These are phyloP conservation scores for Heliconius cydno DNA, from an alignment of 2,888 invertebrate species.

Conservation along the genomic window DNA sequence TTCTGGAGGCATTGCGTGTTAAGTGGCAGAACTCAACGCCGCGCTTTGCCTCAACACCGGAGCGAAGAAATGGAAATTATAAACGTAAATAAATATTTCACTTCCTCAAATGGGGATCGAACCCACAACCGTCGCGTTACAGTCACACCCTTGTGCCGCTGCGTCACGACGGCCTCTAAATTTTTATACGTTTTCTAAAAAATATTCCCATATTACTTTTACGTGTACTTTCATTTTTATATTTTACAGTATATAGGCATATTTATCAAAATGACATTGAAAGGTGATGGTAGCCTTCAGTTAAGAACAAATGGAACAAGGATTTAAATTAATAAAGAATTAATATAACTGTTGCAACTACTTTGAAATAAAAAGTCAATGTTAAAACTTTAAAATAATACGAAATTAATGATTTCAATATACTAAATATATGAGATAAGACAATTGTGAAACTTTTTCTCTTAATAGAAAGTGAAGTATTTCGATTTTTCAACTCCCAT, in stretches of 20 bases:
- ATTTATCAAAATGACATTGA: constrained; percentile 5
- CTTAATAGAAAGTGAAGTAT: background rate
- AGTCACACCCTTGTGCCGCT: no score
- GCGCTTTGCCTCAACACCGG: no score
- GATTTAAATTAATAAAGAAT: constrained; percentile 14
- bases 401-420: background rate
- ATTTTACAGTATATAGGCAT: background rate
- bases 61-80: no score
- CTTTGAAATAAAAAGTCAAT: constrained; percentile 15
- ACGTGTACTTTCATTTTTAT: background rate
- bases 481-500: background rate
- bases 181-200: no score
- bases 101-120: no score
- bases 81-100: no score
- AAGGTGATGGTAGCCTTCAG: constrained; percentile 18
- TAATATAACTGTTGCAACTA: constrained; percentile 2
- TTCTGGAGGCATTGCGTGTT: no score
- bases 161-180: no score
- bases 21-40: no score
- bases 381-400: constrained; percentile 1
- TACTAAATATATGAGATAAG: background rate
- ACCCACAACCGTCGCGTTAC: no score
- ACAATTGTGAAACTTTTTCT: background rate
- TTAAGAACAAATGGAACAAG: constrained; percentile 24
- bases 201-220: no score